These are phyloP conservation scores for Akabosia matsudoensis DNA, from an alignment of 1,140 invertebrate species.

Conservation along the genomic window DNA sequence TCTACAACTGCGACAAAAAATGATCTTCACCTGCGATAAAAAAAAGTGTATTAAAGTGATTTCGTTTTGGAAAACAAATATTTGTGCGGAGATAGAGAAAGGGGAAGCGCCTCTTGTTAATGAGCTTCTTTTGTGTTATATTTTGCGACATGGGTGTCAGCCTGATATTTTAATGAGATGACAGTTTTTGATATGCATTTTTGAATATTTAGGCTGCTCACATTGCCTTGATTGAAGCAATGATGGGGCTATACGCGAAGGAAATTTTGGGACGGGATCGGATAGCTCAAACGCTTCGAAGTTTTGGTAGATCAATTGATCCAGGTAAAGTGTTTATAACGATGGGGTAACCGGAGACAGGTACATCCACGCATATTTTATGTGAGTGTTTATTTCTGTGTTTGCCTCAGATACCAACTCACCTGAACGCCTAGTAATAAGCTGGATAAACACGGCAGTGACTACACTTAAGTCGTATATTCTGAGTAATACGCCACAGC, in stretches of 20 bases:
- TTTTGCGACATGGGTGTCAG: not conserved
- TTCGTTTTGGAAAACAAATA: too few relatives aligned
- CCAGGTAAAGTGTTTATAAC: not conserved
- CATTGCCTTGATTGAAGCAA: conserved; percentile 45
- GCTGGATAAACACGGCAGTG: conserved; percentile 45
- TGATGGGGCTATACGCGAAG: conserved; percentile 43
- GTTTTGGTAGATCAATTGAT: conserved; percentile 37
- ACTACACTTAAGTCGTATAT: conserved; percentile 42
- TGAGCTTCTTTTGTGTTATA: not conserved
- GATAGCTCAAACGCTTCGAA: conserved; percentile 38
- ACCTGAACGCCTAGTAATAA: conserved; percentile 40
- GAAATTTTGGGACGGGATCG: conserved; percentile 38
- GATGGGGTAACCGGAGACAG: not conserved
- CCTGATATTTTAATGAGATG: not conserved
- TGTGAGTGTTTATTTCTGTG: not conserved
- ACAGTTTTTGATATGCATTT: not conserved
- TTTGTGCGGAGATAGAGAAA: too few relatives aligned
- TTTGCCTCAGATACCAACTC: conserved; percentile 33
- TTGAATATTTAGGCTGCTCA: conserved; percentile 40
- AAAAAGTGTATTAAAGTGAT: too few relatives aligned
- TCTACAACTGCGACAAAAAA: too few relatives aligned
- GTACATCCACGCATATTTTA: too few relatives aligned
- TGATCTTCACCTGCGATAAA: too few relatives aligned
- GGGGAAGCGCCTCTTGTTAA: not conserved
- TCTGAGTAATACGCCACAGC: conserved; percentile 26